Conservation (phyloP, 2,797 vertebrate genomes). For the Nannoperca australis region DNA sequence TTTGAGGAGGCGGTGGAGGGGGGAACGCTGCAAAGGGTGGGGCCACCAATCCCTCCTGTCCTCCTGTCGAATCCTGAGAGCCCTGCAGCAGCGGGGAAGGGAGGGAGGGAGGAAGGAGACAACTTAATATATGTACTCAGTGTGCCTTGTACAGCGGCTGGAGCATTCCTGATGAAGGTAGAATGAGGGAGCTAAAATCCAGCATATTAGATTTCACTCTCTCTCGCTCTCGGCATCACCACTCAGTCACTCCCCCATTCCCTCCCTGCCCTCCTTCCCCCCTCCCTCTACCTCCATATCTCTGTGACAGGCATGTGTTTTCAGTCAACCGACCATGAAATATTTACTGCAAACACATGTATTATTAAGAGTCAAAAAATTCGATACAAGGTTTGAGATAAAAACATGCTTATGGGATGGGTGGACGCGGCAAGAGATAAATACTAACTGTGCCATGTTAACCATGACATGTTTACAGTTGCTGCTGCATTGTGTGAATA, state of each 20-base stretch:
- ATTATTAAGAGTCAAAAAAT: constrained; percentile 82
- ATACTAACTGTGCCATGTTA: background rate
- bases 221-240: constrained; percentile 2
- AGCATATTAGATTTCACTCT: constrained; percentile 71
- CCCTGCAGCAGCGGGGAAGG: constrained; percentile 63
- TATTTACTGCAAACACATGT: constrained; percentile 84
- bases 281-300: constrained; percentile 66
- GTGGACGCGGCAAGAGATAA: constrained; percentile 18
- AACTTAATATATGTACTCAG: constrained; percentile 49
- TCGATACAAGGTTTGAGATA: constrained; percentile 71
- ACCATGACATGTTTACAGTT: constrained; percentile 43
- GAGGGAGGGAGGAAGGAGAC: constrained; percentile 1
- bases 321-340: constrained; percentile 82
- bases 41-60: constrained; percentile 82
- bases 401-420: constrained; percentile 58
- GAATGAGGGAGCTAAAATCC: constrained; percentile 60
- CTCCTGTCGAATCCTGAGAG: constrained; percentile 83
- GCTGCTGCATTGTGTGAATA: constrained; percentile 8
- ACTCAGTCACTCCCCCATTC: constrained; percentile 30
- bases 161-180: constrained; percentile 22
- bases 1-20: constrained; percentile 84
- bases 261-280: constrained; percentile 28
- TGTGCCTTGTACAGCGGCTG: constrained; percentile 14
- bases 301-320: constrained; percentile 77
- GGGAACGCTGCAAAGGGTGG: constrained; percentile 82